These are phyloP conservation scores for Corythaeola cristata DNA, from an alignment of 2,113 vertebrate genomes.

Conservation along the genomic window DNA sequence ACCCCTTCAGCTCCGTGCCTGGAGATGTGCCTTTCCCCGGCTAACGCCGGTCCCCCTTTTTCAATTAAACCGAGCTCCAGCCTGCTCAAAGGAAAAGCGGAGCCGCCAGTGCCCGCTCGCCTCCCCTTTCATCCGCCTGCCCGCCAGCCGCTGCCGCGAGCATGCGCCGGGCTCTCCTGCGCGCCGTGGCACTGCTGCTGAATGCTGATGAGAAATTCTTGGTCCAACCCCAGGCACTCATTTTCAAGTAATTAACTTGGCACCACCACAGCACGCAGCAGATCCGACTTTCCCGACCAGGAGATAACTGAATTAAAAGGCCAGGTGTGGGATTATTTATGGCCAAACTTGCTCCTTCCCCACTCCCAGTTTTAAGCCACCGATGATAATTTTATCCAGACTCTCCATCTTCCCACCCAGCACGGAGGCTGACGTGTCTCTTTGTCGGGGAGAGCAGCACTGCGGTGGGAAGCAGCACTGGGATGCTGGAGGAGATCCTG, in stretches of 20 bases:
- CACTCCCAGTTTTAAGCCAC: background rate
- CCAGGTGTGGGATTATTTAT: slow-evolving; percentile 67
- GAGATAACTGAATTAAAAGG: slow-evolving; percentile 67
- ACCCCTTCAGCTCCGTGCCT: background rate
- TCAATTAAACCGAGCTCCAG: background rate
- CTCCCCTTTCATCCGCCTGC: background rate
- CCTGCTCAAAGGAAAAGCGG: background rate
- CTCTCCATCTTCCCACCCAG: background rate
- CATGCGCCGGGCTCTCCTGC: slow-evolving; percentile 5
- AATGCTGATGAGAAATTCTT: slow-evolving; percentile 70
- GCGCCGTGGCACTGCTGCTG: background rate
- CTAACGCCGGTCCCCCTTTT: background rate
- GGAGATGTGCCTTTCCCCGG: fast-evolving
- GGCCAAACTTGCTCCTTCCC: slow-evolving; percentile 16
- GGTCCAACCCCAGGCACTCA: slow-evolving; percentile 66
- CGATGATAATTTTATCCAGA: background rate
- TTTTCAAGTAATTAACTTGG: slow-evolving; percentile 73
- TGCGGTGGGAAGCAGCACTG: background rate
- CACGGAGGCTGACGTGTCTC: background rate
- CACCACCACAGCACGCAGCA: slow-evolving; percentile 53
- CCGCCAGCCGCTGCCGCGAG: background rate
- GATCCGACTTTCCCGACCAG: slow-evolving; percentile 33
- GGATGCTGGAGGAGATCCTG: background rate
- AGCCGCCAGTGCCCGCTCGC: background rate
- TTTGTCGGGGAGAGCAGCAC: background rate